Evolutionary conservation across 2,113 vertebrate species (phyloP).

Genomic region (Rhegmatorhina hoffmannsi): DNA sequence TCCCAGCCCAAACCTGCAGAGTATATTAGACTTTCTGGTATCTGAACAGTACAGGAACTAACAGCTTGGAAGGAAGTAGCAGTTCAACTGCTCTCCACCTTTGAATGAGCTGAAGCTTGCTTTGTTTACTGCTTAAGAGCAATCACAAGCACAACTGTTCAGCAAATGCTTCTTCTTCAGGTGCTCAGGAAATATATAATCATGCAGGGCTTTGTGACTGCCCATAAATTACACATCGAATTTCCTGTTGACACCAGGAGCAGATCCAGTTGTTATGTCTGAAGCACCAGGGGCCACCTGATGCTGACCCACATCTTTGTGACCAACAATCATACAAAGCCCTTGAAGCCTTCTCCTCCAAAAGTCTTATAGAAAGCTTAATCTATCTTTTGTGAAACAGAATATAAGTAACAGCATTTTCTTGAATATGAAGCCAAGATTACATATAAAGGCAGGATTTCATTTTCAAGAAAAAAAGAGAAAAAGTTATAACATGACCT

Average conservation of each 20-base stretch:
- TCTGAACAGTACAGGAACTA: not conserved
- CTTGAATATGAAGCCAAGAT: not conserved
- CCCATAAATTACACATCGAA: not conserved
- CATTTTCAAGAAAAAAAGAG: not conserved
- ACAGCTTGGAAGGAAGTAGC: not conserved
- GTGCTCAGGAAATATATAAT: not conserved
- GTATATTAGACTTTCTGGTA: not conserved
- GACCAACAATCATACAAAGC: not conserved
- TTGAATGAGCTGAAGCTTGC: not conserved
- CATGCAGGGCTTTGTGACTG: not conserved
- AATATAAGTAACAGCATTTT: not conserved
- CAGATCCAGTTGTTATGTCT: not conserved
- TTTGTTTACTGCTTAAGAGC: not conserved
- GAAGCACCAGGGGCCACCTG: not conserved
- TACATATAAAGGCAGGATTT: not conserved
- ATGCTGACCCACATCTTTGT: not conserved
- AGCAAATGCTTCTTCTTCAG: not conserved
- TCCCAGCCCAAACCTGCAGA: not conserved
- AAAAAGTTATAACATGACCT: not conserved
- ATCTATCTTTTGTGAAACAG: not conserved
- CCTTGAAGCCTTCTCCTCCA: not conserved
- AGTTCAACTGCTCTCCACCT: not conserved
- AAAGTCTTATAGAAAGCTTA: not conserved
- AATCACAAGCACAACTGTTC: not conserved
- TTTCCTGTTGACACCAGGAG: not conserved